Conservation (phyloP, 2,797 vertebrate genomes). For the Gymnocypris eckloni region DNA sequence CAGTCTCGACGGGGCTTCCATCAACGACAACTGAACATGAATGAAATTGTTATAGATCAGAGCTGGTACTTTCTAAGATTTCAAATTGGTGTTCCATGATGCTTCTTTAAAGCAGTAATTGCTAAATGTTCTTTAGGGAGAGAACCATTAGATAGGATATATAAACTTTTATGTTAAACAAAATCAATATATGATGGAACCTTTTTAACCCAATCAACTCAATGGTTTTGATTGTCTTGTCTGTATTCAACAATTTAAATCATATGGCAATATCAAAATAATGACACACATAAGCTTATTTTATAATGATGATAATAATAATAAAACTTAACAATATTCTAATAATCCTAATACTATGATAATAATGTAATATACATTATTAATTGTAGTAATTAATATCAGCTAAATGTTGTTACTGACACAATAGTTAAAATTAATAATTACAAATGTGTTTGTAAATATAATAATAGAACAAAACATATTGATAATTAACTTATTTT, state of each 20-base stretch:
- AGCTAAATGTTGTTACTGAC: background rate
- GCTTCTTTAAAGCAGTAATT: background rate
- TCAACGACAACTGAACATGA: slow-evolving; percentile 5
- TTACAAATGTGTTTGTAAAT: background rate
- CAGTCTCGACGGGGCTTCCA: background rate
- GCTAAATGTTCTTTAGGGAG: background rate
- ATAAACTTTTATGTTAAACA: background rate
- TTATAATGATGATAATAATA: background rate
- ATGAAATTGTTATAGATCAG: background rate
- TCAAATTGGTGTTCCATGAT: background rate
- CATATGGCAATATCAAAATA: background rate
- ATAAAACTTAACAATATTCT: background rate
- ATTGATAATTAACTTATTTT: background rate
- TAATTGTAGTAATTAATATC: background rate
- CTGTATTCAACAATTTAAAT: background rate
- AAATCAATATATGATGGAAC: background rate
- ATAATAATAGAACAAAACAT: background rate
- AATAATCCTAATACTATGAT: background rate
- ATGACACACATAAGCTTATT: background rate
- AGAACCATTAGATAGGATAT: background rate
- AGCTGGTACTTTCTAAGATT: background rate
- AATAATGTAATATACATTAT: background rate
- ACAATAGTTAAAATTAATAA: background rate
- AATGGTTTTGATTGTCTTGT: background rate
- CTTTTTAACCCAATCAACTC: background rate